Evolutionary conservation across 92 coral and sea anemone genomes (phyloP).

Genomic region (Parazoanthus darwini): DNA sequence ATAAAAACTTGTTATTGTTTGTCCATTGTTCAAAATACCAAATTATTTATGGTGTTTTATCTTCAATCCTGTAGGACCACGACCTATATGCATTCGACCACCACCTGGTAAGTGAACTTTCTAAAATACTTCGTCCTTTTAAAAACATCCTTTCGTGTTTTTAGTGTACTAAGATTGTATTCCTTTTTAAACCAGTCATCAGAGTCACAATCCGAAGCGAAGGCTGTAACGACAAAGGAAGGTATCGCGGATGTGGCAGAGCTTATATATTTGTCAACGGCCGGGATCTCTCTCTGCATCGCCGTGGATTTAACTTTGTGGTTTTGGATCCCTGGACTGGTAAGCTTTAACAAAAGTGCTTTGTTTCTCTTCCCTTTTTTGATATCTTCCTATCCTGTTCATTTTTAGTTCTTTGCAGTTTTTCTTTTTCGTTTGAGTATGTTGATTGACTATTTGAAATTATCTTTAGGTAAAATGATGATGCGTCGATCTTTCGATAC

Average conservation of each 20-base stretch:
- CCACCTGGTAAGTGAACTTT: too few species aligned
- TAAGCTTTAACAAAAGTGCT: background rate
- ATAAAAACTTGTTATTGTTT: too few species aligned
- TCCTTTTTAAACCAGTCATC: background rate
- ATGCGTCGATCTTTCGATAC: conserved; percentile 36
- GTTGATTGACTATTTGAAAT: background rate
- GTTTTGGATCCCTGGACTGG: conserved; percentile 47
- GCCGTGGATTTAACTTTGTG: conserved; percentile 52
- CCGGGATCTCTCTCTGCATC: conserved; percentile 37
- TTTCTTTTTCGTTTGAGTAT: too few species aligned
- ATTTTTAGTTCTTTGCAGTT: too few species aligned
- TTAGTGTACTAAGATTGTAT: background rate
- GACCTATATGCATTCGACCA: too few species aligned
- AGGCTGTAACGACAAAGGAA: conserved; percentile 40
- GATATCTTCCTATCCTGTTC: too few species aligned
- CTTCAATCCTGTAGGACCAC: too few species aligned
- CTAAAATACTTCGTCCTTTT: too few species aligned
- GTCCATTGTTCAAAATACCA: too few species aligned
- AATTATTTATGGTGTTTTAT: too few species aligned
- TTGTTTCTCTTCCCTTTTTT: too few species aligned
- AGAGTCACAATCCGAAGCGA: conserved; percentile 29
- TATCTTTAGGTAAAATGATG: conserved; percentile 21
- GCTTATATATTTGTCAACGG: conserved; percentile 55
- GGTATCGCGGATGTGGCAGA: conserved; percentile 46
- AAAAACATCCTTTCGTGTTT: background rate